phyloP scores from a whole-genome alignment of 2,797 vertebrate species.

The Sus cebifrons region DNA sequence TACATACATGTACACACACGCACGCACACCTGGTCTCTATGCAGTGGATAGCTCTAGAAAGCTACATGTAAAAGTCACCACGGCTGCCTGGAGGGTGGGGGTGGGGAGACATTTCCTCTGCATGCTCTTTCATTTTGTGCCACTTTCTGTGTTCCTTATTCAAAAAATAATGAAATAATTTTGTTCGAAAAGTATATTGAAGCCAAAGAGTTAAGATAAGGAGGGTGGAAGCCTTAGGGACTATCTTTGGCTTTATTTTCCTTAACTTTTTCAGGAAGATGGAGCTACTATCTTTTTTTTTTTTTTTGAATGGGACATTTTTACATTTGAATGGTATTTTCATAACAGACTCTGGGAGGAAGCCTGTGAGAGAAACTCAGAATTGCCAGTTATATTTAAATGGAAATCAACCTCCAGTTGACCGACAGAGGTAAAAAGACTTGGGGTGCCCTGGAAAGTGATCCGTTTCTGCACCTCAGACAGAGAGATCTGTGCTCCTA shows the following conservation, averaged over 20 bases:
- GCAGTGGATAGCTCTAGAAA: neutral
- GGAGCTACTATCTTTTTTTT: neutral
- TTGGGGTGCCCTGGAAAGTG: neutral
- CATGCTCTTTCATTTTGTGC: neutral
- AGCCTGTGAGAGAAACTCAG: neutral
- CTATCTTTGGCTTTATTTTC: neutral
- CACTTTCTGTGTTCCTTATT: neutral
- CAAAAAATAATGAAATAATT: neutral
- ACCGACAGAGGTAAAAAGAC: too few species aligned
- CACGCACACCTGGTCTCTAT: rapidly evolving
- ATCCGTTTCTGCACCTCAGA: neutral
- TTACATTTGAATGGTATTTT: neutral
- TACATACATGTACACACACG: neutral
- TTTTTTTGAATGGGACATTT: neutral
- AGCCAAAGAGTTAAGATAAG: neutral
- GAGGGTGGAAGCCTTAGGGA: neutral
- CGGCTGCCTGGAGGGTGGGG: neutral
- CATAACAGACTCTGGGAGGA: neutral
- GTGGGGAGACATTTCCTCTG: neutral
- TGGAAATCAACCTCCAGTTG: neutral
- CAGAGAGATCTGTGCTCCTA: rapidly evolving
- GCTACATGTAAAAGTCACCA: rapidly evolving
- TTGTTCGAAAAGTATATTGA: neutral
- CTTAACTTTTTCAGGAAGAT: neutral
- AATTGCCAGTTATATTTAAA: neutral